These are phyloP conservation scores for Cancer borealis DNA, from an alignment of 2,888 invertebrate genomes.

Conservation along the genomic window DNA sequence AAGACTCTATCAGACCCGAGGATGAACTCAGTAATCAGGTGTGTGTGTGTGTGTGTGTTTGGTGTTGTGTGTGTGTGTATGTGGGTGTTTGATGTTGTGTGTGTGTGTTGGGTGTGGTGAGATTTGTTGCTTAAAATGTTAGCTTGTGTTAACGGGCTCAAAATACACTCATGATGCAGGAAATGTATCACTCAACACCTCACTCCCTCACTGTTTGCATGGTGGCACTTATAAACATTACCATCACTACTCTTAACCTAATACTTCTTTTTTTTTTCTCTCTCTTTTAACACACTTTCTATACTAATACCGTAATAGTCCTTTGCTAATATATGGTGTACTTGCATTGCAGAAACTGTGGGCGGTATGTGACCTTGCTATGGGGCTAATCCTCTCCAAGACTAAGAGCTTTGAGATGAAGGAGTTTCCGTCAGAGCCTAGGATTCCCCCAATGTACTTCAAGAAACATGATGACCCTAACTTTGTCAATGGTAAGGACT, in stretches of 20 bases:
- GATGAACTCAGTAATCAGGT: conserved; percentile 84
- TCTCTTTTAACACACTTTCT: too few relatives aligned
- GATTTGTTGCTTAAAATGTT: too few relatives aligned
- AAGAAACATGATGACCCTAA: conserved; percentile 84
- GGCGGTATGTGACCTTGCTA: conserved; percentile 96
- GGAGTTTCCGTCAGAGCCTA: conserved; percentile 91
- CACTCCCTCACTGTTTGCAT: too few relatives aligned
- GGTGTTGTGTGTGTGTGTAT: not conserved
- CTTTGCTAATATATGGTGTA: not conserved
- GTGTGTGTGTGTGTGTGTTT: not conserved
- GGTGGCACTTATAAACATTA: too few relatives aligned
- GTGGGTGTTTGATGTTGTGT: not conserved
- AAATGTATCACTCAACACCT: too few relatives aligned
- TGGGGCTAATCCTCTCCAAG: conserved; percentile 93
- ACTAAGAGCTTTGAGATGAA: conserved; percentile 93
- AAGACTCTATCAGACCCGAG: conserved; percentile 91
- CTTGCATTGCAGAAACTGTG: conserved; percentile 90
- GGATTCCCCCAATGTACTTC: conserved; percentile 95
- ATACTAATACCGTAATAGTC: not conserved
- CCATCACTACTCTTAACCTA: too few relatives aligned
- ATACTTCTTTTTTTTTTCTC: not conserved
- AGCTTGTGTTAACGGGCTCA: too few relatives aligned
- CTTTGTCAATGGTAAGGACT: conserved; percentile 85
- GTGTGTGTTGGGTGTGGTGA: not conserved
- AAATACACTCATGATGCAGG: too few relatives aligned